A percentile compares a stretch with the other conserved stretches of the same genome.
phyloP scores from a whole-genome alignment of 2,888 invertebrate genomes.

The Dioctria rufipes region DNA sequence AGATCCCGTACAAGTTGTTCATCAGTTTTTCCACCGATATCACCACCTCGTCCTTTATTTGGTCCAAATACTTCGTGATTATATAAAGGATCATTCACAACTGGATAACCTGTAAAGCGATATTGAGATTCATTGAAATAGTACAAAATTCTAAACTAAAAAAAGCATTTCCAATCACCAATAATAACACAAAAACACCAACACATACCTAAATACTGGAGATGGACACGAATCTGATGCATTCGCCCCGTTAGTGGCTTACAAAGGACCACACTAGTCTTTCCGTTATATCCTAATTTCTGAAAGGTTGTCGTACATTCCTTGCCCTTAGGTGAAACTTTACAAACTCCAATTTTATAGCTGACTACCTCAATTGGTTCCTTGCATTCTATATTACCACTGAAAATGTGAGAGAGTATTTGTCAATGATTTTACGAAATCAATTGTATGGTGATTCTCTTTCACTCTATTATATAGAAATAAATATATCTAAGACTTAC shows the following conservation, averaged over 20 bases:
- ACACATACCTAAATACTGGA: conserved; percentile 91
- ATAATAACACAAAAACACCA: too few relatives aligned
- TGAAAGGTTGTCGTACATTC: conserved; percentile 93
- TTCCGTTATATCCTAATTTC: conserved; percentile 88
- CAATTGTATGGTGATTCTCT: not conserved
- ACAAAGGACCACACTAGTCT: conserved; percentile 94
- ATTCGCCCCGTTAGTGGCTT: conserved; percentile 97
- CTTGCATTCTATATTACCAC: conserved; percentile 86
- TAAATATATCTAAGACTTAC: conserved; percentile 64
- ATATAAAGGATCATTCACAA: conserved; percentile 97
- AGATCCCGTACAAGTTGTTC: conserved; percentile 91
- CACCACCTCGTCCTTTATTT: conserved; percentile 89
- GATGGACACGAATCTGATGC: conserved; percentile 98
- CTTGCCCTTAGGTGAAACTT: conserved; percentile 93
- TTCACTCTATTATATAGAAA: not conserved
- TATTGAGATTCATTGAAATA: too few relatives aligned
- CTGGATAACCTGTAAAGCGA: conserved; percentile 83
- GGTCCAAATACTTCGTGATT: conserved; percentile 97
- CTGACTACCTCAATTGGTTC: conserved; percentile 95
- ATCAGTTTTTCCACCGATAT: conserved; percentile 89
- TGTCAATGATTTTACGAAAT: conserved; percentile 25
- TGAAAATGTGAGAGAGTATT: conserved; percentile 64
- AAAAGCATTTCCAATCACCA: not conserved
- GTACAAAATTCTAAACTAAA: too few relatives aligned
- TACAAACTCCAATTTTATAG: conserved; percentile 96